These are phyloP conservation scores for Dynastes maya DNA, from an alignment of 2,888 invertebrate species.

Conservation along the genomic window DNA sequence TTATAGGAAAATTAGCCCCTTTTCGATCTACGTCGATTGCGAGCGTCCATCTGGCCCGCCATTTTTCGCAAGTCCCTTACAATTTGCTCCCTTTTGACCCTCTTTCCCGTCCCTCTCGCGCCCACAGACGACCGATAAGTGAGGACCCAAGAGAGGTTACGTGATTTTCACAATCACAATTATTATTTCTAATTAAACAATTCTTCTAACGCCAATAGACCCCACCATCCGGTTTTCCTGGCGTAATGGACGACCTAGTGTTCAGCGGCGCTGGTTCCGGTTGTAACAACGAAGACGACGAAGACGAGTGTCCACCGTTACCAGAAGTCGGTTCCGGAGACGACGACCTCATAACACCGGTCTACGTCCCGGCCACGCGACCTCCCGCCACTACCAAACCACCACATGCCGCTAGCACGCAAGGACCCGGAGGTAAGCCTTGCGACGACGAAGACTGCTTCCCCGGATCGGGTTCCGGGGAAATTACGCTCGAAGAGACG, in stretches of 20 bases:
- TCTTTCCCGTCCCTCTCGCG: no score
- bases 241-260: slow-evolving; percentile 89
- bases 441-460: slow-evolving; percentile 90
- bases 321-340: slow-evolving; percentile 86
- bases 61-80: no score
- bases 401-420: slow-evolving; percentile 57
- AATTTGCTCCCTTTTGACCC: no score
- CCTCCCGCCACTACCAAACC: slow-evolving; percentile 76
- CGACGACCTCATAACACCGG: slow-evolving; percentile 94
- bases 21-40: no score
- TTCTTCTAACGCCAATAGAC: slow-evolving; percentile 74
- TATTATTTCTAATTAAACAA: neutral
- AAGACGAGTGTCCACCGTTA: slow-evolving; percentile 91
- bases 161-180: no score
- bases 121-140: no score
- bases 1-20: no score
- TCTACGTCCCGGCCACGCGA: slow-evolving; percentile 87
- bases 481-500: slow-evolving; percentile 78
- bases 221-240: slow-evolving; percentile 86
- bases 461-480: slow-evolving; percentile 86
- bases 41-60: no score
- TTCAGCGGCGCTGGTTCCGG: slow-evolving; percentile 94
- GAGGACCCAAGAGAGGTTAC: no score
- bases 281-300: slow-evolving; percentile 90
- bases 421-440: slow-evolving; percentile 60